Evolutionary conservation across 1,140 invertebrate species (phyloP), one percentile per base, ranked within the genome.

Genomic region (Ladona fulva): DNA sequence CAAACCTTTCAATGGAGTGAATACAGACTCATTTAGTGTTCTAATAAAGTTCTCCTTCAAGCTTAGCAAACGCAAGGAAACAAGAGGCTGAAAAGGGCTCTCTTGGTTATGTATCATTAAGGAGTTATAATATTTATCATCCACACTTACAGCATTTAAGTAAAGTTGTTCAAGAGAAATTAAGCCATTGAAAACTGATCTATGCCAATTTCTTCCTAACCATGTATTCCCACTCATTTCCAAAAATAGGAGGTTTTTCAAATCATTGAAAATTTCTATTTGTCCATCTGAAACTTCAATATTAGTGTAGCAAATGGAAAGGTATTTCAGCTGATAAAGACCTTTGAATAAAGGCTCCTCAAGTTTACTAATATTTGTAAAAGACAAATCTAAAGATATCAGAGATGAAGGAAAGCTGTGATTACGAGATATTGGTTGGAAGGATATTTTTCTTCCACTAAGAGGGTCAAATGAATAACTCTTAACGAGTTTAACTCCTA

Each of bases 221-320:
- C 52, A 66, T 66, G 81, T 80, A 80, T 89, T 89, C 0, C 87
- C 85, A 0, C 87, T 88, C 24, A 89, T 74, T 78, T 89, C 88
- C 1, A 89, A 81, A 12, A 84, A 85, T 78, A 83, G 84, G 0
- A 89, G 44, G 0, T 81, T 79, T 1, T 86, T 87, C n/a, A 79
- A 66, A 1, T 84, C 83, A 10, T 79, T 80, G 24, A 89, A 88
- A 1, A 24, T 3, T 42, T 75, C 5, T 6, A 85, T 78, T 0
- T 80, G 77, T 29, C 83, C 81, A 80, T 80, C 19, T 88, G 75
- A 79, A 80, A 81, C 0, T 81, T 82, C 25, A 88, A 80, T 0
- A 37, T 81, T 82, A 0, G 86, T 85, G n/a, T 86, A 83, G 78
- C 88, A 89, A 7, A 89, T 75, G 7, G 88, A 89, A 0, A 89